Evolutionary conservation across 2,888 invertebrate species (phyloP), one percentile per base, ranked within the genome.

Genomic region (Scaptomyza cyrtandrae): DNA sequence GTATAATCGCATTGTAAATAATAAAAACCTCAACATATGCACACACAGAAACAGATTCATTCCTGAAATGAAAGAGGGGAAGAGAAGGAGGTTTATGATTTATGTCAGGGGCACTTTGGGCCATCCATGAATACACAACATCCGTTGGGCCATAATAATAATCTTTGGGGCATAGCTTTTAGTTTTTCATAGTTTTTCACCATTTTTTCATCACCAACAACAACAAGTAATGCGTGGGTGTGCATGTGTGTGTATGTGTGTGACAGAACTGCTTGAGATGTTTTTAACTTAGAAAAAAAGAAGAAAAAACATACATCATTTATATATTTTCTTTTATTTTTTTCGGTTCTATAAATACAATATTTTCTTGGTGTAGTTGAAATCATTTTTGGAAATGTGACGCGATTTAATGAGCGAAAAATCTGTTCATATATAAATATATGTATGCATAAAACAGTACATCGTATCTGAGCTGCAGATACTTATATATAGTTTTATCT

Each of bases 321-420:
- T 19, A 59, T 49, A 16, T 16, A 7, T 41, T 64, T 43, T 19
- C 37, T 50, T 50, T 53, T 50, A 29, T 33, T 48, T 53, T 46
- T 35, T 29, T 16, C 7, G 14, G 31, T 27, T 59, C 76, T 72
- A 75, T 59, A 78, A 69, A 78, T 79, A 75, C 2, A 45, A 53
- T 41, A n/a, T 16, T 14, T 11, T 46, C 9, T 49, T 35, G 10
- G n/a, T 35, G 49, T 49, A 19, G 45, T 39, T 10, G 54, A 55
- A 63, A 56, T 52, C 41, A 39, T 43, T 71, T 71, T 67, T 67
- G 75, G 72, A 80, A 71, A 60, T 68, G 73, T 78, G 81, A 81
- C 81, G 84, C 78, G 84, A 69, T 81, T 81, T 84, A 84, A 84
- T 84, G 75, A 69, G 75, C 54, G 71, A 67, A 63, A 54, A 49